phyloP scores from a whole-genome alignment of 2,797 vertebrate genomes.

The Labroides dimidiatus region DNA sequence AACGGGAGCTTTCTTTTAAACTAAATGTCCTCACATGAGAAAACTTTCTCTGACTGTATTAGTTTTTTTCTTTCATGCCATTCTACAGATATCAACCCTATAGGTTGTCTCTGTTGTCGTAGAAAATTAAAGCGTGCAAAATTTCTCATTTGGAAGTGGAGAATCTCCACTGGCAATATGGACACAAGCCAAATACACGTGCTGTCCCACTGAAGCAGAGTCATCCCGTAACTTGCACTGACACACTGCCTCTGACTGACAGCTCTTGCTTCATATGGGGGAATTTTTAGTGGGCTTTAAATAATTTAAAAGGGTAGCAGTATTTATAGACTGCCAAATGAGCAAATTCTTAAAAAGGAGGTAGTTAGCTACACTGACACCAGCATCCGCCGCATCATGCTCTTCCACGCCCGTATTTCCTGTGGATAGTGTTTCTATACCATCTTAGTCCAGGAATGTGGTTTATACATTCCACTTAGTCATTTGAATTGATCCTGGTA shows the following conservation, averaged over 20 bases:
- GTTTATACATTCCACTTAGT: constrained; percentile 58
- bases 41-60: too few relatives aligned
- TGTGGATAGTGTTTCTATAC: constrained; percentile 49
- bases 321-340: constrained; percentile 41
- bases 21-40: too few relatives aligned
- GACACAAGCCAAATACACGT: too few relatives aligned
- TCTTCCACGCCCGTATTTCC: constrained; percentile 20
- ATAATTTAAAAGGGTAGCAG: constrained; percentile 22
- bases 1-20: constrained; percentile 6
- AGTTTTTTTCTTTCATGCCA: too few relatives aligned
- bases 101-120: too few relatives aligned
- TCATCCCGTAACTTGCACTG: neutral
- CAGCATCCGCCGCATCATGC: constrained; percentile 10
- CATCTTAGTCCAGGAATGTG: constrained; percentile 65
- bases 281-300: constrained; percentile 40
- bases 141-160: too few relatives aligned
- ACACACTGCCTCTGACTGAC: constrained; percentile 17
- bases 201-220: neutral
- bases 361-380: constrained; percentile 14
- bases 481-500: constrained; percentile 59
- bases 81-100: too few relatives aligned
- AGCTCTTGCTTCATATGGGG: constrained; percentile 30
- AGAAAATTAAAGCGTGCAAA: too few relatives aligned
- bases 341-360: constrained; percentile 50
- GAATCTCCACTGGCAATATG: too few relatives aligned